Evolutionary conservation across 1,140 invertebrate genomes (phyloP), one percentile per base, ranked within the genome.

Genomic region (Anastrepha ludens): DNA sequence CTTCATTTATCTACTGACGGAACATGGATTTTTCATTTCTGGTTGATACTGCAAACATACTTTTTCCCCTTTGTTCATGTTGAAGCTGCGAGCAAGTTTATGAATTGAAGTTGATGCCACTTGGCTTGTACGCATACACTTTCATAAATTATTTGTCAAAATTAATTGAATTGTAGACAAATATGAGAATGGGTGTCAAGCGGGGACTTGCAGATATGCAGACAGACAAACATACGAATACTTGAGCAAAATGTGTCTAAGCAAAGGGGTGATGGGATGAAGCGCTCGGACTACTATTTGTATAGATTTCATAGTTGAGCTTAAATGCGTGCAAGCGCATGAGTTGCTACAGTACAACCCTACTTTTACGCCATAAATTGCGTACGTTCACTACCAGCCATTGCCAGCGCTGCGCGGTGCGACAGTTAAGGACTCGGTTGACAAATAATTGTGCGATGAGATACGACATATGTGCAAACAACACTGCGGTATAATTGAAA

Each of bases 401-500:
- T 20, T 44, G 41, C 11, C 2, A 29, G n/a, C 50, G 50, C 11
- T 20, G 17, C n/a, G 6, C n/a, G 9, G 2, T 41, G 86, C 20
- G 59, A 2, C 55, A 13, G 55, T 17, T 85, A 87, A 85, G 44
- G 47, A 85, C 60, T 55, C 64, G 41, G 78, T 87, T 91, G 91
- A 91, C 90, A 91, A 92, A 92, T 92, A 91, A 91, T 81, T 81
- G 74, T 92, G 91, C 91, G 91, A 92, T 92, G 91, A 92, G 91
- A 92, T 91, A 91, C 91, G 91, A 92, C 91, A 92, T 92, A 92
- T 92, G 91, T 92, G 91, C 91, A 92, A 92, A 92, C 91, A 92
- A 90, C 89, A 88, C 88, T 90, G 91, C 89, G 90, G 88, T 91
- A 92, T 92, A 92, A 91, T 91, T 92, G 91, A 92, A 91, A 92